phyloP scores from a whole-genome alignment of 1,140 invertebrate genomes.

The Drosophila insularis region DNA sequence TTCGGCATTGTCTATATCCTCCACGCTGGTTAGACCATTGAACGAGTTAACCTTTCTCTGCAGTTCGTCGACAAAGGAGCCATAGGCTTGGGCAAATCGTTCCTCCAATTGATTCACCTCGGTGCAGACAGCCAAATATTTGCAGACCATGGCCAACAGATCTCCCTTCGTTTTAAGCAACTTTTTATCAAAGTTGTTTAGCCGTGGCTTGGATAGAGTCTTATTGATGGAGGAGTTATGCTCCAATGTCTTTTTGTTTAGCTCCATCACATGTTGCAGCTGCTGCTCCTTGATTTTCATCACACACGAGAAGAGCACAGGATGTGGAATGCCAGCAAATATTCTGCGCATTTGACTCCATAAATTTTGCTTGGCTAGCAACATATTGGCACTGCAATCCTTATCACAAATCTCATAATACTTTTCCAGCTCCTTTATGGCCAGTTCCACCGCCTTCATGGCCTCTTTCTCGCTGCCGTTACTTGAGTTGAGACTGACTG shows the following conservation, averaged over 20 bases:
- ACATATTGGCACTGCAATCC: conserved; percentile 19
- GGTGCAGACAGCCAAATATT: conserved; percentile 47
- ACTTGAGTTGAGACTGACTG: conserved; percentile 53
- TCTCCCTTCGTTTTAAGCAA: conserved; percentile 68
- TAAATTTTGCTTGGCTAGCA: conserved; percentile 59
- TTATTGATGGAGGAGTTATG: neutral
- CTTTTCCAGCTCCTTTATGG: conserved; percentile 61
- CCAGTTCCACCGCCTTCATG: conserved; percentile 55
- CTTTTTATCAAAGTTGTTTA: conserved; percentile 62
- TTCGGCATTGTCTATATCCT: conserved; percentile 47
- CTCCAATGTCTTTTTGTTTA: conserved; percentile 37
- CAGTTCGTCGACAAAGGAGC: conserved; percentile 59
- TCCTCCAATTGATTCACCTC: conserved; percentile 56
- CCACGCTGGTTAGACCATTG: conserved; percentile 43
- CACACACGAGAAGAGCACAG: conserved; percentile 61
- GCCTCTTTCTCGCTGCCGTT: conserved; percentile 69
- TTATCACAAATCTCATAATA: conserved; percentile 61
- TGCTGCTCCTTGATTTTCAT: conserved; percentile 73
- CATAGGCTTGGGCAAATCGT: conserved; percentile 54
- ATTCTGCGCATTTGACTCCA: conserved; percentile 68
- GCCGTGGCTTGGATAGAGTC: conserved; percentile 27
- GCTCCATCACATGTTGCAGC: conserved; percentile 58
- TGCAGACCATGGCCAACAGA: conserved; percentile 59
- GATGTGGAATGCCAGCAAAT: conserved; percentile 66
- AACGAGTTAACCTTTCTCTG: conserved; percentile 66